Conservation (phyloP, 2,113 vertebrate species). For the Ammodytes marinus region DNA sequence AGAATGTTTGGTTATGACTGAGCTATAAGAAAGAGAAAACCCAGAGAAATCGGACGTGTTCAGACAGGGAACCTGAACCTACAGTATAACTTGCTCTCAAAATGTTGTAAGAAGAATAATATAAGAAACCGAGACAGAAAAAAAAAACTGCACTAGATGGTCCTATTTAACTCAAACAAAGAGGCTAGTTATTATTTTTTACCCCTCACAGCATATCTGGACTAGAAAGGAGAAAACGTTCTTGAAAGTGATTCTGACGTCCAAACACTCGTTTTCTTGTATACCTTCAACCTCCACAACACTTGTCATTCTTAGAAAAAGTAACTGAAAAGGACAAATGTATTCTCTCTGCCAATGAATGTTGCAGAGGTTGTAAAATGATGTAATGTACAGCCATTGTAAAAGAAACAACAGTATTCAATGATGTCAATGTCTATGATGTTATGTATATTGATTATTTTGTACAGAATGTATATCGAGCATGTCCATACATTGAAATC, state of each 20-base stretch:
- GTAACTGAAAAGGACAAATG: slow-evolving; percentile 30
- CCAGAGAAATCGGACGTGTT: not conserved
- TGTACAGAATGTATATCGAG: slow-evolving; percentile 84
- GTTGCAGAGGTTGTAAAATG: slow-evolving; percentile 5
- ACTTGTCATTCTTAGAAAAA: slow-evolving; percentile 18
- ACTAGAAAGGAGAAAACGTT: not conserved
- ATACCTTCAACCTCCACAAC: slow-evolving; percentile 12
- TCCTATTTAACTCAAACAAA: not conserved
- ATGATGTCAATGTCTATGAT: slow-evolving; percentile 68
- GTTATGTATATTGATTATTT: slow-evolving; percentile 74
- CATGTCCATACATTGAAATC: slow-evolving; percentile 80
- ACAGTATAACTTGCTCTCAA: not conserved
- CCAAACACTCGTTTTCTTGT: slow-evolving; percentile 14
- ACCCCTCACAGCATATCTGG: not conserved
- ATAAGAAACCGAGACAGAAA: not conserved
- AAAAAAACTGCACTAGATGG: not conserved
- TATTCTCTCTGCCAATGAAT: slow-evolving; percentile 23
- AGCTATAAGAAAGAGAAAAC: not conserved
- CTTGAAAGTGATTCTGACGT: slow-evolving; percentile 40
- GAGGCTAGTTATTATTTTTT: not conserved
- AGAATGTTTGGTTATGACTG: not conserved
- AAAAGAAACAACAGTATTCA: slow-evolving; percentile 72
- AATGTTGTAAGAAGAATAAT: not conserved
- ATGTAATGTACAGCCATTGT: slow-evolving; percentile 50
- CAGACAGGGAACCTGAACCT: not conserved